A percentile compares a stretch with the other conserved stretches of the same genome.
phyloP scores from a whole-genome alignment of 2,113 vertebrate species.

The Myotis brandtii region DNA sequence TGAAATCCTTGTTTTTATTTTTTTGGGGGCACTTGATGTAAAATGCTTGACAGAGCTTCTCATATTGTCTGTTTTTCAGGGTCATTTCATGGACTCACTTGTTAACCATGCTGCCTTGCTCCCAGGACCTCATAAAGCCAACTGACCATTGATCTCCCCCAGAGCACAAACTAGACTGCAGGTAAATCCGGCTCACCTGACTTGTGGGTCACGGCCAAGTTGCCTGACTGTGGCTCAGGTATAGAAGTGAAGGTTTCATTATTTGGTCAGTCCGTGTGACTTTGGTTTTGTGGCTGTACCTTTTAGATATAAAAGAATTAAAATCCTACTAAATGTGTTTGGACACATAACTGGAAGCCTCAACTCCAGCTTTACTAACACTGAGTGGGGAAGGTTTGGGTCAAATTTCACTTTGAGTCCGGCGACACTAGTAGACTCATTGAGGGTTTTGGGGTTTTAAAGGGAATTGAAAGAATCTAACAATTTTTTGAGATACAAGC shows the following conservation, averaged over 20 bases:
- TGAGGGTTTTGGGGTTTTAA: neutral
- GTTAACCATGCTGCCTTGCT: neutral
- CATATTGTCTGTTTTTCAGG: conserved; percentile 77
- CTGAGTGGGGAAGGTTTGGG: neutral
- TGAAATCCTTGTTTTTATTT: neutral
- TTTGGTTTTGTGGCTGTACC: neutral
- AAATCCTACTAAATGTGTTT: neutral
- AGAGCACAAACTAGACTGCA: conserved; percentile 57
- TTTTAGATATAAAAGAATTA: neutral
- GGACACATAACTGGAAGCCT: neutral
- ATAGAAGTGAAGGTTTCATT: neutral
- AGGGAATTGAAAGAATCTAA: neutral
- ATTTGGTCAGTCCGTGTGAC: neutral
- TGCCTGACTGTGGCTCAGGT: neutral
- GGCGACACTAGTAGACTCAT: neutral
- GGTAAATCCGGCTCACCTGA: conserved; percentile 53
- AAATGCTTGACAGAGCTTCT: neutral
- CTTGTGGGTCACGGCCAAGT: fast-evolving
- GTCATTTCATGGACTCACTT: conserved; percentile 13
- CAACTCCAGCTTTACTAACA: neutral
- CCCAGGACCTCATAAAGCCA: conserved; percentile 49
- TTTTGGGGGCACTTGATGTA: neutral
- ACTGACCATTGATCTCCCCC: neutral
- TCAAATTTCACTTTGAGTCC: neutral
- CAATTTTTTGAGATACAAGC: neutral